phyloP scores from a whole-genome alignment of 2,797 vertebrate genomes.

The Pelochelys cantorii region DNA sequence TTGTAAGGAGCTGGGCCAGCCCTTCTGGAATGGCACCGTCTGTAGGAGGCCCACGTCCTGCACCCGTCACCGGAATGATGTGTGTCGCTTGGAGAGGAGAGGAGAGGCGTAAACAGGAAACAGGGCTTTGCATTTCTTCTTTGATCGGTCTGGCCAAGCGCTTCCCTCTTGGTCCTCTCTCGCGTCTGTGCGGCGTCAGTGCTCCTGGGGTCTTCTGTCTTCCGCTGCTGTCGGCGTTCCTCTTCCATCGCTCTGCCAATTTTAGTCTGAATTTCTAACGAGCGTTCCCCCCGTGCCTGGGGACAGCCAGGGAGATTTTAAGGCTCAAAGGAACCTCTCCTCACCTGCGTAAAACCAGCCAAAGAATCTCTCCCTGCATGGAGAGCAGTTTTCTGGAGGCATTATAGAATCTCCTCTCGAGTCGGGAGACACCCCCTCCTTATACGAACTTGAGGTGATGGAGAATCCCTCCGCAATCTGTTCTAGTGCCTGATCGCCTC shows the following conservation, averaged over 20 bases:
- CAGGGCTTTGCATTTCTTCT: background rate
- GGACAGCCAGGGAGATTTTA: background rate
- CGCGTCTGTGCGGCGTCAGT: too few species aligned
- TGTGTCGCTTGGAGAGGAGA: background rate
- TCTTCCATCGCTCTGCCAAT: background rate
- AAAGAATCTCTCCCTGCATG: background rate
- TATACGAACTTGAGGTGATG: background rate
- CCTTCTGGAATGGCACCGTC: background rate
- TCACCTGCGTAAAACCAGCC: background rate
- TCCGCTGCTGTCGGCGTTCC: too few species aligned
- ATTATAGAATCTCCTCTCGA: background rate
- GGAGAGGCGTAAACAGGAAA: background rate
- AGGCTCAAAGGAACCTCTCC: background rate
- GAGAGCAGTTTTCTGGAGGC: background rate
- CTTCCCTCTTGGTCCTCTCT: background rate
- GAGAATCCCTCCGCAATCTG: background rate
- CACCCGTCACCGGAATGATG: background rate
- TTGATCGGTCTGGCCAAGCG: background rate
- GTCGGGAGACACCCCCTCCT: background rate
- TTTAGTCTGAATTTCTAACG: background rate
- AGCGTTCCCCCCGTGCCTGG: too few species aligned
- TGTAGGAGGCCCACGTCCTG: background rate
- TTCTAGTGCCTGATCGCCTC: background rate
- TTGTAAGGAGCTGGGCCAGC: background rate
- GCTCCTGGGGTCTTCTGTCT: background rate